These are phyloP conservation scores for Zenarchopterus dispar DNA, from an alignment of 2,797 vertebrate species.

Conservation along the genomic window DNA sequence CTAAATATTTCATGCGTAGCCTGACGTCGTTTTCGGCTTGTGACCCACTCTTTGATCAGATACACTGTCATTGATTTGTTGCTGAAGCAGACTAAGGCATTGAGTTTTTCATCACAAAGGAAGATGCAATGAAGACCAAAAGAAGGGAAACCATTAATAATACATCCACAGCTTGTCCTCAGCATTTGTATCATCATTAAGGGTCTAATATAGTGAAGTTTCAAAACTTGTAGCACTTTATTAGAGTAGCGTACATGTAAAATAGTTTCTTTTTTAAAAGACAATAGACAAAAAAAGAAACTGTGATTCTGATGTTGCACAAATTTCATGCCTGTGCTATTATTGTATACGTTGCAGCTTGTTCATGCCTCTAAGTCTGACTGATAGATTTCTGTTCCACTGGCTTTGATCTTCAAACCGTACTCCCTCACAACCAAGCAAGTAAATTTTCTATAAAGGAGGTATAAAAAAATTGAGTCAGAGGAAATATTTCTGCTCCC, in stretches of 20 bases:
- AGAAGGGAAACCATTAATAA: constrained; percentile 62
- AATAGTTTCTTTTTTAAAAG: no score
- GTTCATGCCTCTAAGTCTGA: neutral
- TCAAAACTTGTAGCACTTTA: neutral
- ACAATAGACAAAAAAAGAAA: no score
- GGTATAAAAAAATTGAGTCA: constrained; percentile 39
- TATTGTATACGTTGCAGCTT: neutral
- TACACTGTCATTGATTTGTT: constrained; percentile 62
- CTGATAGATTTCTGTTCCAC: constrained; percentile 26
- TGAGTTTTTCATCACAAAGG: constrained; percentile 58
- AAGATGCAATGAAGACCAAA: constrained; percentile 54
- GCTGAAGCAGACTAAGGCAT: constrained; percentile 48
- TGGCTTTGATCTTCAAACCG: constrained; percentile 68
- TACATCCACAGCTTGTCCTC: constrained; percentile 60
- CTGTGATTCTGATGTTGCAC: no score
- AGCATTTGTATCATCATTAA: constrained; percentile 63
- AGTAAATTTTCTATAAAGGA: constrained; percentile 51
- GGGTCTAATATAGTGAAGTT: constrained; percentile 18
- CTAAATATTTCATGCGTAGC: constrained; percentile 79
- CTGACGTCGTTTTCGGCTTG: constrained; percentile 66
- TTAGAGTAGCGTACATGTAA: no score
- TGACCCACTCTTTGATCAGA: constrained; percentile 71
- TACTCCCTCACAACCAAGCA: constrained; percentile 36
- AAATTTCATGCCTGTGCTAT: neutral
- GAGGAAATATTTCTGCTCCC: constrained; percentile 49